These are phyloP conservation scores for Lasioglossum marginatum DNA, from an alignment of 2,888 invertebrate species.

Conservation along the genomic window DNA sequence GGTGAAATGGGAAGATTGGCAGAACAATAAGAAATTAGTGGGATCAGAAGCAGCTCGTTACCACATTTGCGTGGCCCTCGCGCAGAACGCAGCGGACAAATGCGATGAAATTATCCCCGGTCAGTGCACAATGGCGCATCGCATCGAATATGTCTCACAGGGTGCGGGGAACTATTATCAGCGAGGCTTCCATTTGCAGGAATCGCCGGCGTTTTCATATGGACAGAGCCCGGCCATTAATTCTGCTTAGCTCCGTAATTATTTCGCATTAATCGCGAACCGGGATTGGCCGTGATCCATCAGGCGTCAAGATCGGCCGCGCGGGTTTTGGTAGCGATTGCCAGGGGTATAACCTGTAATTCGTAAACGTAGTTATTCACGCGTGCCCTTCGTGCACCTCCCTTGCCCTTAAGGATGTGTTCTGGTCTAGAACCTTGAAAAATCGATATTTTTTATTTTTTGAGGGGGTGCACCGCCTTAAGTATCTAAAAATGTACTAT, in stretches of 20 bases:
- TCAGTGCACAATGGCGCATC: conserved; percentile 37
- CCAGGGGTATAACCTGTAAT: conserved; percentile 19
- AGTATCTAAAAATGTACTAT: background rate
- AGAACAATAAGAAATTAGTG: conserved; percentile 47
- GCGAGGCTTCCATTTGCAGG: conserved; percentile 46
- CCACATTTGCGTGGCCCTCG: conserved; percentile 16
- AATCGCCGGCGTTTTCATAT: conserved; percentile 66
- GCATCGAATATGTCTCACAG: conserved; percentile 22
- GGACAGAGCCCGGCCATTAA: conserved; percentile 66
- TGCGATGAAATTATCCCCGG: conserved; percentile 50
- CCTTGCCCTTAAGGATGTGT: background rate
- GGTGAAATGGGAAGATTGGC: conserved; percentile 7
- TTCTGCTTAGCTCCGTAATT: conserved; percentile 74
- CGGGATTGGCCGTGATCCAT: conserved; percentile 70
- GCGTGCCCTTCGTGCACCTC: background rate
- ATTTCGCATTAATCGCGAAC: conserved; percentile 76
- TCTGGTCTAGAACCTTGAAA: background rate
- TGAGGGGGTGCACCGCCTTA: background rate
- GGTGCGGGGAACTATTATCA: conserved; percentile 15
- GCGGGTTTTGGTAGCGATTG: background rate
- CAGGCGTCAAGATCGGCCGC: conserved; percentile 68
- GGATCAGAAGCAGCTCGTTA: conserved; percentile 49
- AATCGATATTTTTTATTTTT: background rate
- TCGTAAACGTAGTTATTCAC: conserved; percentile 51
- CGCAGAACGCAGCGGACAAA: conserved; percentile 19